phyloP scores from a whole-genome alignment of 2,888 invertebrate genomes.

The Shargacucullia verbasci region DNA sequence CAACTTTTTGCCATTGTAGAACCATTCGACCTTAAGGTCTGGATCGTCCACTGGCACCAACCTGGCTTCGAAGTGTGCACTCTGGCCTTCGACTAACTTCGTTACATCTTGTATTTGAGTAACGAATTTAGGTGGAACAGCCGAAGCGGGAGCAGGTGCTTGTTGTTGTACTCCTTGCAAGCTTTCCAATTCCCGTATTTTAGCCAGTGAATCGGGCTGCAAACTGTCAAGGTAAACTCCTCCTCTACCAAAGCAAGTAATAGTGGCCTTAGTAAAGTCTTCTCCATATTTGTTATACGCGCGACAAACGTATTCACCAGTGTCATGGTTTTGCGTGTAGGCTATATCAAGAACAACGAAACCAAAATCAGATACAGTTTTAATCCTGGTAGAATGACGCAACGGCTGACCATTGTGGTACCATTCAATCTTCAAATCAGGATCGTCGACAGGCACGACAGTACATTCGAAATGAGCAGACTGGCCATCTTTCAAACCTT shows the following conservation, averaged over 20 bases:
- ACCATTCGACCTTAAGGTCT: slow-evolving; percentile 98
- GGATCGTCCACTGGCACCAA: slow-evolving; percentile 98
- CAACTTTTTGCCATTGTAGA: slow-evolving; percentile 96
- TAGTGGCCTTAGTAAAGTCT: slow-evolving; percentile 95
- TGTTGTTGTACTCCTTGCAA: slow-evolving; percentile 91
- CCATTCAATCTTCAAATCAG: slow-evolving; percentile 98
- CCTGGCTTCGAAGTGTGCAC: slow-evolving; percentile 97
- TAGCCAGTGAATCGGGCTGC: slow-evolving; percentile 96
- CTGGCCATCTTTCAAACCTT: slow-evolving; percentile 96
- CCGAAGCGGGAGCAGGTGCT: slow-evolving; percentile 90
- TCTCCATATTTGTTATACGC: slow-evolving; percentile 97
- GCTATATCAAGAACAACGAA: slow-evolving; percentile 98
- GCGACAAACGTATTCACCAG: slow-evolving; percentile 97
- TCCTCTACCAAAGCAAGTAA: slow-evolving; percentile 94
- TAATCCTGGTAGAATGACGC: slow-evolving; percentile 96
- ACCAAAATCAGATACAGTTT: slow-evolving; percentile 98
- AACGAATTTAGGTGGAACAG: slow-evolving; percentile 96
- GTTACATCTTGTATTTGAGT: slow-evolving; percentile 96
- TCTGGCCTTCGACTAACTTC: slow-evolving; percentile 97
- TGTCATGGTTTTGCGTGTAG: slow-evolving; percentile 97
- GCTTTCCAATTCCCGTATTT: slow-evolving; percentile 95
- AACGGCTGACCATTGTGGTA: slow-evolving; percentile 97
- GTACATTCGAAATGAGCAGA: slow-evolving; percentile 98
- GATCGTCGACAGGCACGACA: slow-evolving; percentile 97
- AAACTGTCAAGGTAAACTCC: slow-evolving; percentile 96